These are phyloP conservation scores for Drosophila tsacasi DNA, from an alignment of 1,140 invertebrate genomes.

Conservation along the genomic window DNA sequence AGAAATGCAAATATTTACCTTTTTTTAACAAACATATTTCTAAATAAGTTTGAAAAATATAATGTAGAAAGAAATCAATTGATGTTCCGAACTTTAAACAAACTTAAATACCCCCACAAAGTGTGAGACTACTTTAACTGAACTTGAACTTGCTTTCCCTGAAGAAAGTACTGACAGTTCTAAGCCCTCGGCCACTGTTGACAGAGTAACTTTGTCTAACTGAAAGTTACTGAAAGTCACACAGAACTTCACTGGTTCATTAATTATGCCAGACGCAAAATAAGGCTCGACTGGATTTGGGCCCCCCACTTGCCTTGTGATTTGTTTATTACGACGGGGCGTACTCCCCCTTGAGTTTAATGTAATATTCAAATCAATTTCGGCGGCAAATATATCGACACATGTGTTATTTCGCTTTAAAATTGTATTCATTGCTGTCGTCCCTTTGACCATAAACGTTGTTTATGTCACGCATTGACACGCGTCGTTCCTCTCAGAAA, in stretches of 20 bases:
- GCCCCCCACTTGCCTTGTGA: not conserved
- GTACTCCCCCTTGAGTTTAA: not conserved
- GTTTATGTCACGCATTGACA: slow-evolving; percentile 65
- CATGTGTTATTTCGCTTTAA: slow-evolving; percentile 33
- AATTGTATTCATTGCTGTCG: slow-evolving; percentile 4
- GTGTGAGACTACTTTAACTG: not conserved
- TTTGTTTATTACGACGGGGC: not conserved
- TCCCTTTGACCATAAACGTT: slow-evolving; percentile 44
- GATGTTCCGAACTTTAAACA: too few relatives aligned
- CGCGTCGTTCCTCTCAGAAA: slow-evolving; percentile 32
- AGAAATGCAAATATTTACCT: not conserved
- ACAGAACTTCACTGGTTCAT: slow-evolving; percentile 26
- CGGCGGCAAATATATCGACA: slow-evolving; percentile 12
- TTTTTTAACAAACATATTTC: not conserved
- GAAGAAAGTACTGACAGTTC: not conserved
- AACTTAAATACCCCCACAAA: too few relatives aligned
- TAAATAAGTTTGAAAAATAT: not conserved
- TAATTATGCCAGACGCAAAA: slow-evolving; percentile 38
- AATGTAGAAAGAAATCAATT: not conserved
- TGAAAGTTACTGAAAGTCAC: slow-evolving; percentile 19
- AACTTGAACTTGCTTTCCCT: slow-evolving; percentile 16
- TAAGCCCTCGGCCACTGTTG: not conserved
- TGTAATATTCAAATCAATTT: slow-evolving; percentile 35
- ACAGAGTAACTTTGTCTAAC: slow-evolving; percentile 22
- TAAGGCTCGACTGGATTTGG: slow-evolving; percentile 17